A percentile compares a stretch with the other conserved stretches of the same genome.
Evolutionary conservation across 2,113 vertebrate species (phyloP).

Genomic region (Lethenteron camtschaticum): DNA sequence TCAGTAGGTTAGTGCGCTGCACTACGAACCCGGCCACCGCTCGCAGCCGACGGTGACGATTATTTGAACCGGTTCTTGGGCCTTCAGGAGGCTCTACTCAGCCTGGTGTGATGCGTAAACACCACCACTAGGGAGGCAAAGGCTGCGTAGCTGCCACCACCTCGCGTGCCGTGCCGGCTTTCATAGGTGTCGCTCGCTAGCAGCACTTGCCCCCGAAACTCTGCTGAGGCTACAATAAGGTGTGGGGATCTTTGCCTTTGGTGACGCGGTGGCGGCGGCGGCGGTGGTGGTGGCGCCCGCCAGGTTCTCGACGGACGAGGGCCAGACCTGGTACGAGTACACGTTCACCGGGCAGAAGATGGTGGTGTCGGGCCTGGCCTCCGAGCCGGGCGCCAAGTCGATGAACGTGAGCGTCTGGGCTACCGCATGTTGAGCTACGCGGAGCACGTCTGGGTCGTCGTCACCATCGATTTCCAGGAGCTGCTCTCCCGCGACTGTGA

Average conservation of each 20-base stretch:
- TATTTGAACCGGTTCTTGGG: no score
- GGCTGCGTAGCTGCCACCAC: background rate
- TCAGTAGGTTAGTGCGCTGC: no score
- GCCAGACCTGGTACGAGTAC: constrained; percentile 61
- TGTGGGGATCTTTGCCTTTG: no score
- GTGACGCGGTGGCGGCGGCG: background rate
- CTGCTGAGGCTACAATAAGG: no score
- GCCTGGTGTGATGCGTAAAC: no score
- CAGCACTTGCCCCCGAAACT: no score
- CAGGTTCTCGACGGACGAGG: constrained; percentile 81
- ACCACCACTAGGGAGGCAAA: no score
- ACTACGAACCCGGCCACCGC: no score
- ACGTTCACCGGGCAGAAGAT: constrained; percentile 40
- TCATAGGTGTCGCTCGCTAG: no score
- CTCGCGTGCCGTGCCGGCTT: background rate
- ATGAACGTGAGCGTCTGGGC: constrained; percentile 77
- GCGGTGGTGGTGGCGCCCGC: background rate
- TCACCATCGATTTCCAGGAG: constrained; percentile 63
- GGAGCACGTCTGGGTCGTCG: constrained; percentile 43
- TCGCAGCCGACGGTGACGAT: no score
- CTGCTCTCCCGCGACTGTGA: constrained; percentile 56
- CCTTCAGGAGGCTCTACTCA: no score
- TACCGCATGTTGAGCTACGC: constrained; percentile 31
- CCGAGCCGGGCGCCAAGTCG: constrained; percentile 57
- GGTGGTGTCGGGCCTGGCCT: constrained; percentile 62